A percentile compares a stretch with the other conserved stretches of the same genome.
phyloP scores from a whole-genome alignment of 2,113 vertebrate genomes.

The Gallinago undulata region DNA sequence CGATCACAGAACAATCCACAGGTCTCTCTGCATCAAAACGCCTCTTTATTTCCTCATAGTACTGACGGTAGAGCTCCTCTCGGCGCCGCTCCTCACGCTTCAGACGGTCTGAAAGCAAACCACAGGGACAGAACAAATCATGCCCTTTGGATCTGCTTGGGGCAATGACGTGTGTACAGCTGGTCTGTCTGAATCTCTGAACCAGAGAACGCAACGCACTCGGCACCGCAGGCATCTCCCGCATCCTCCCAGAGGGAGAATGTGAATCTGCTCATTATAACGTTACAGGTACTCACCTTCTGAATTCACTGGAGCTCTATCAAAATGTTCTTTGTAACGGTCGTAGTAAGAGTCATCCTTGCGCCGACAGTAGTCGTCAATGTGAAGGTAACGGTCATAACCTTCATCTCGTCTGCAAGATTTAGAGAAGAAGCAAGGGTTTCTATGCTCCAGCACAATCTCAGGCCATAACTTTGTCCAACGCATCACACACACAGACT shows the following conservation, averaged over 20 bases:
- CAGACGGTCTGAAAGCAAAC: slow-evolving; percentile 75
- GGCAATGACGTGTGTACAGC: not conserved
- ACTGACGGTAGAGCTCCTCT: slow-evolving; percentile 94
- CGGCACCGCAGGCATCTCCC: not conserved
- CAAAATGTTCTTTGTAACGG: slow-evolving; percentile 86
- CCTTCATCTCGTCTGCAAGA: slow-evolving; percentile 80
- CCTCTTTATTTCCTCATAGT: slow-evolving; percentile 95
- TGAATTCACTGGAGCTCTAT: slow-evolving; percentile 78
- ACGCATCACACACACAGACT: not conserved
- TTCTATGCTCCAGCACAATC: not conserved
- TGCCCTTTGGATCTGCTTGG: not conserved
- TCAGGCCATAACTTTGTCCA: not conserved
- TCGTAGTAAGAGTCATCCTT: slow-evolving; percentile 88
- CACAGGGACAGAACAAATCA: not conserved
- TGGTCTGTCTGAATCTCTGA: not conserved
- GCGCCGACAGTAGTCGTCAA: slow-evolving; percentile 86
- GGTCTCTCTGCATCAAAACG: slow-evolving; percentile 91
- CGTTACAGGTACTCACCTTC: slow-evolving; percentile 74
- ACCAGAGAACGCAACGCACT: accelerated
- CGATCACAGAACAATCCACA: slow-evolving; percentile 96
- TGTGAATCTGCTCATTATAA: not conserved
- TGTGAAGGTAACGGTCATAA: slow-evolving; percentile 82
- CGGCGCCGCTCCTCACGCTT: slow-evolving; percentile 89
- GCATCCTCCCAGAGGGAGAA: not conserved
- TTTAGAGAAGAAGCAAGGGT: not conserved